Evolutionary conservation across 2,113 vertebrate genomes (phyloP).

Genomic region (Lonchura striata): DNA sequence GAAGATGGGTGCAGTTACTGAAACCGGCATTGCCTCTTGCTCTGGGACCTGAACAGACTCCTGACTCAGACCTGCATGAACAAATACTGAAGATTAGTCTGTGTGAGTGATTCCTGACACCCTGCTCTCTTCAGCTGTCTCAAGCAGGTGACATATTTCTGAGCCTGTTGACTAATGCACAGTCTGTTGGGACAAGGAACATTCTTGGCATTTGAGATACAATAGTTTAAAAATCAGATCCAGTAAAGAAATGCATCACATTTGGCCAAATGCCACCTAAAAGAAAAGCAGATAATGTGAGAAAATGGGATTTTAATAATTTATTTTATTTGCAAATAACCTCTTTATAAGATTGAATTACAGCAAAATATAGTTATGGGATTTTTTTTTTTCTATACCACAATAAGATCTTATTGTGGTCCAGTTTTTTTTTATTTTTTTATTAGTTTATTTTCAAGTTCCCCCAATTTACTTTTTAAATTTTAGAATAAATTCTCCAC

Average conservation of each 20-base stretch:
- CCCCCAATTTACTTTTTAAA: neutral
- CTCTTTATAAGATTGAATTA: neutral
- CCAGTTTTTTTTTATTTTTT: neutral
- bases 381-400: neutral
- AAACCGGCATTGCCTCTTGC: neutral
- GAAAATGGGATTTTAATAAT: neutral
- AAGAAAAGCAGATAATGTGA: neutral
- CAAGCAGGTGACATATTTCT: neutral
- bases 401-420: neutral
- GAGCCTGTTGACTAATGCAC: neutral
- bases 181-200: neutral
- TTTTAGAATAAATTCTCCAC: neutral
- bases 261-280: neutral
- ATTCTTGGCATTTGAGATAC: neutral
- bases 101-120: neutral
- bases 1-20: neutral
- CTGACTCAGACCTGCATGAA: neutral
- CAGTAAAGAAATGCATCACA: neutral
- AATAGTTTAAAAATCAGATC: neutral
- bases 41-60: neutral
- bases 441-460: neutral
- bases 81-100: fast-evolving
- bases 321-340: neutral
- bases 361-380: neutral
- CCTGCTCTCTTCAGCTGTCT: neutral